phyloP scores from a whole-genome alignment of 2,888 invertebrate genomes.

The Xiphydria camelus region DNA sequence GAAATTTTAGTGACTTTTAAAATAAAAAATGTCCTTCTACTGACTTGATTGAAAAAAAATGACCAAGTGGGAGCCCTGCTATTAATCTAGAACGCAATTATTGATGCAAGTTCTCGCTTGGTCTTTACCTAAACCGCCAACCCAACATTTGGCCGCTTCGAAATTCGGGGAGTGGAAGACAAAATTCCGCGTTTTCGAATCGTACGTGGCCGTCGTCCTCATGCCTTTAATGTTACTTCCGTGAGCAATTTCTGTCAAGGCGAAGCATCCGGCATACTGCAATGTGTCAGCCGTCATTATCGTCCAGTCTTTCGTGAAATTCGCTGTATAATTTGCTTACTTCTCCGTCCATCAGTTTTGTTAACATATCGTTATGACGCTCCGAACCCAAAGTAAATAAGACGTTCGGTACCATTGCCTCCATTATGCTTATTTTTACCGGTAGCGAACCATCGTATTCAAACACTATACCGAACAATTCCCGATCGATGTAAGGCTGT shows the following conservation, averaged over 20 bases:
- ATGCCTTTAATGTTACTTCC: constrained; percentile 92
- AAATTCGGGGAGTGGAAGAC: constrained; percentile 90
- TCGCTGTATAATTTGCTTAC: too few relatives aligned
- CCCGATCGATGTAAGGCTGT: constrained; percentile 18
- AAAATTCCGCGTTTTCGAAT: constrained; percentile 76
- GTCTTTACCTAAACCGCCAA: constrained; percentile 81
- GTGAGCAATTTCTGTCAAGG: constrained; percentile 91
- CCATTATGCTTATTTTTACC: constrained; percentile 50
- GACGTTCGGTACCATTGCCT: constrained; percentile 59
- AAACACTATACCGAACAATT: constrained; percentile 38
- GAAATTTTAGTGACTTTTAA: too few relatives aligned
- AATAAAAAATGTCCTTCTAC: too few relatives aligned
- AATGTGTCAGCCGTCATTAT: constrained; percentile 17
- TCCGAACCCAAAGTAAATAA: constrained; percentile 59
- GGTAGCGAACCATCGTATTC: constrained; percentile 52
- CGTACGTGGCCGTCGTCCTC: constrained; percentile 88
- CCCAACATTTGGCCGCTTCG: constrained; percentile 96
- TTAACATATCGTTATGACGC: constrained; percentile 53
- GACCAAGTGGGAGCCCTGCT: too few relatives aligned
- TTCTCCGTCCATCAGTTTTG: constrained; percentile 44
- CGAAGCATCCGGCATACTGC: constrained; percentile 79
- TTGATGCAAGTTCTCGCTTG: too few relatives aligned
- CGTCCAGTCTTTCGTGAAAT: too few relatives aligned
- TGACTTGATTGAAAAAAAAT: too few relatives aligned
- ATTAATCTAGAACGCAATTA: too few relatives aligned